Evolutionary conservation across 2,113 vertebrate genomes (phyloP).

Genomic region (Rallus limicola): DNA sequence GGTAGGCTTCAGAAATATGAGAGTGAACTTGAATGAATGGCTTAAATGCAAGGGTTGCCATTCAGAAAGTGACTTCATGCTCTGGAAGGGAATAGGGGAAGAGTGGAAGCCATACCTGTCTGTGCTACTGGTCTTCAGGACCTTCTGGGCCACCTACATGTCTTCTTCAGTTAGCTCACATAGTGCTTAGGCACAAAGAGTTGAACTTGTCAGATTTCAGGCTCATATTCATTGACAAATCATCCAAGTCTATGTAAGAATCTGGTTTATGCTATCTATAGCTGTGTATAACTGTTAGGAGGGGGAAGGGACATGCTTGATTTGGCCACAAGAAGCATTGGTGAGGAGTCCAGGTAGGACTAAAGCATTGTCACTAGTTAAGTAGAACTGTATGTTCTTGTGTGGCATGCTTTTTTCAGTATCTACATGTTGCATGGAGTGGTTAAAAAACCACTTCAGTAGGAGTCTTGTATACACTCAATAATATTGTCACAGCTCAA

Average conservation of each 20-base stretch:
- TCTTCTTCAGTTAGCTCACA: neutral
- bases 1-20: neutral
- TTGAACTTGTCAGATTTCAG: neutral
- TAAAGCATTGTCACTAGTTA: neutral
- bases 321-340: rapidly evolving
- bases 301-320: neutral
- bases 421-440: neutral
- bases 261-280: neutral
- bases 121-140: rapidly evolving
- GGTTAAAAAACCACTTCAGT: neutral
- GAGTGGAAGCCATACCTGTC: neutral
- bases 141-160: neutral
- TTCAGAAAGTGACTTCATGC: neutral
- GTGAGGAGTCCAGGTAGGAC: neutral
- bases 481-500: neutral
- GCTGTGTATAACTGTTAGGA: neutral
- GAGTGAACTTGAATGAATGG: neutral
- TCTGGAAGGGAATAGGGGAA: neutral
- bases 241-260: neutral
- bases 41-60: neutral
- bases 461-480: neutral
- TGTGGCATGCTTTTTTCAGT: neutral
- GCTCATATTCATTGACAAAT: neutral
- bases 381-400: neutral
- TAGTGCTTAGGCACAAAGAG: neutral